A percentile compares a stretch with the other conserved stretches of the same genome.
phyloP scores from a whole-genome alignment of 2,888 invertebrate species.

The Plebejus anna region DNA sequence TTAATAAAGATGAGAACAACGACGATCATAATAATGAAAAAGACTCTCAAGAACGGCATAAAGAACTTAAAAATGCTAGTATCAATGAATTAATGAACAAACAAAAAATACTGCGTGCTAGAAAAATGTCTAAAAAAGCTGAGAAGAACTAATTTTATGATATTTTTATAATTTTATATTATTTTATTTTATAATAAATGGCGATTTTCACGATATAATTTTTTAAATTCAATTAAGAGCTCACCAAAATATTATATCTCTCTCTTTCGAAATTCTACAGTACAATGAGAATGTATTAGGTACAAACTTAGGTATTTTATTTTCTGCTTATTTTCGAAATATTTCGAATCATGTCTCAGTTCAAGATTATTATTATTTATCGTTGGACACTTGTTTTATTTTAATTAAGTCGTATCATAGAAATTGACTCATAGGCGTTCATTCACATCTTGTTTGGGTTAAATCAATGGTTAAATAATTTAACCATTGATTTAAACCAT shows the following conservation, averaged over 20 bases:
- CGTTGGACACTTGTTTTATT: no score
- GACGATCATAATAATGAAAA: not conserved
- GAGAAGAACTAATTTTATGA: not conserved
- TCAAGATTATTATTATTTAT: no score
- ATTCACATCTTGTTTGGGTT: no score
- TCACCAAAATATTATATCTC: not conserved
- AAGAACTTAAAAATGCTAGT: not conserved
- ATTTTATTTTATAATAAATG: not conserved
- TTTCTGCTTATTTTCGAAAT: no score
- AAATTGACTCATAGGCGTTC: no score
- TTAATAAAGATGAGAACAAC: constrained; percentile 37
- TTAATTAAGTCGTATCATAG: no score
- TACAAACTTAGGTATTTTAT: no score
- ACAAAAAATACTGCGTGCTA: not conserved
- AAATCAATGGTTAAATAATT: no score
- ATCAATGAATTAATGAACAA: not conserved
- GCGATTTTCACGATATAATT: not conserved
- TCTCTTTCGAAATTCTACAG: not conserved
- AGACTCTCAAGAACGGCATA: not conserved
- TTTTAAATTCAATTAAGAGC: not conserved
- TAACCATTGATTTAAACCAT: no score
- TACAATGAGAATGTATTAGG: no score
- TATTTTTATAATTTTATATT: constrained; percentile 16
- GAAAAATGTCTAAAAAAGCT: constrained; percentile 12
- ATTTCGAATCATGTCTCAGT: no score